phyloP scores from a whole-genome alignment of 2,888 invertebrate genomes.

The Pristionchus maxplancki region DNA sequence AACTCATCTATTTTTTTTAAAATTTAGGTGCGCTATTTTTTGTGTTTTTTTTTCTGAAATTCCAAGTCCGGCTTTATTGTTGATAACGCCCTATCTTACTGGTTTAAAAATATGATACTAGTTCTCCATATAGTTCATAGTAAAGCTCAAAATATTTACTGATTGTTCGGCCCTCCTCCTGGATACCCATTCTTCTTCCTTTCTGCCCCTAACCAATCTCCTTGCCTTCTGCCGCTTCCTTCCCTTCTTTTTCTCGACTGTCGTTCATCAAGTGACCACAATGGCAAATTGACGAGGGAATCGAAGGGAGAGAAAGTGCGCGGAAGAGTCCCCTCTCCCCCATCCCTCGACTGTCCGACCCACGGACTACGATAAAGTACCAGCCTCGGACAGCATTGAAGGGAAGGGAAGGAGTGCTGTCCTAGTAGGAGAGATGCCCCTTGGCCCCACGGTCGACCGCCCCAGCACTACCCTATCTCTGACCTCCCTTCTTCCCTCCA shows the following conservation, averaged over 20 bases:
- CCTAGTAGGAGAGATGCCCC: constrained; percentile 20
- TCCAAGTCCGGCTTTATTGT: no score
- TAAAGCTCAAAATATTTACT: no score
- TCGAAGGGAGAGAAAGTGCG: neutral
- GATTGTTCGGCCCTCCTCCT: neutral
- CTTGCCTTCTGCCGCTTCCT: neutral
- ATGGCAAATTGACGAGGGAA: neutral
- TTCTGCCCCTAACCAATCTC: neutral
- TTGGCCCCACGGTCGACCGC: neutral
- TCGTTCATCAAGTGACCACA: neutral
- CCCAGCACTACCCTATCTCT: constrained; percentile 29
- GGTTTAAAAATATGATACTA: no score
- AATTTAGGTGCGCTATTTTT: no score
- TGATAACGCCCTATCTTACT: no score
- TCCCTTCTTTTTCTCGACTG: neutral
- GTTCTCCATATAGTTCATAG: no score
- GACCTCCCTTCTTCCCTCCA: neutral
- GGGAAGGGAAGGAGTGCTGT: neutral
- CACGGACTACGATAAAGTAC: constrained; percentile 16
- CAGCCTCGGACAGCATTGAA: neutral
- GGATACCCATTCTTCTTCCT: neutral
- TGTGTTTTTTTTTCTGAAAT: no score
- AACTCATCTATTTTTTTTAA: no score
- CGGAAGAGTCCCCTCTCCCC: neutral
- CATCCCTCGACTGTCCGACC: neutral